These are phyloP conservation scores for Nibea coibor DNA, from an alignment of 2,113 vertebrate genomes.

Conservation along the genomic window DNA sequence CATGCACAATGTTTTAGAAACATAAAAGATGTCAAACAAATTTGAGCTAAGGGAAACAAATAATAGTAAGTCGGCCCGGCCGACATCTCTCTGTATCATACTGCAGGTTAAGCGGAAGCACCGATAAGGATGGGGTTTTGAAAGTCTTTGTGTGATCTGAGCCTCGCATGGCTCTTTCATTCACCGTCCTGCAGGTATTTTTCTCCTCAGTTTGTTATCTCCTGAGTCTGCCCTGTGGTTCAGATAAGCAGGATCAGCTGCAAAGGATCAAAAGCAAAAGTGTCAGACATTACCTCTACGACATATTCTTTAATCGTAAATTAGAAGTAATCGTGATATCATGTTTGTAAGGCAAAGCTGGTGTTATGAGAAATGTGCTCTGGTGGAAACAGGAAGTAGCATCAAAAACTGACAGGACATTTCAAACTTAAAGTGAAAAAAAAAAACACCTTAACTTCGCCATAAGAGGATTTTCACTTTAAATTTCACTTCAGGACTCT, in stretches of 20 bases:
- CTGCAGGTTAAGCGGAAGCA: constrained; percentile 1
- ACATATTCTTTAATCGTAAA: too few relatives aligned
- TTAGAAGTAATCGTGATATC: too few relatives aligned
- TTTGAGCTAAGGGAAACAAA: constrained; percentile 31
- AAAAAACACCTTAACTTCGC: constrained; percentile 4
- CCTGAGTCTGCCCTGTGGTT: constrained; percentile 40
- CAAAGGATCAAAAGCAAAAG: too few relatives aligned
- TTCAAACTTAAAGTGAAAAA: neutral
- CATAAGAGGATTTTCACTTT: neutral
- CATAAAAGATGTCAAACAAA: neutral
- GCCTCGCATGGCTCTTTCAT: constrained; percentile 6
- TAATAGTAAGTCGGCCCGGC: neutral
- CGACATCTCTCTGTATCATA: neutral
- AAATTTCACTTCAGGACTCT: constrained; percentile 9
- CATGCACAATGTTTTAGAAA: neutral
- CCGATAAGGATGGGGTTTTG: constrained; percentile 30
- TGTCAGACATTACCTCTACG: neutral
- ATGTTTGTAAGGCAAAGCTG: neutral
- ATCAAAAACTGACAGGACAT: neutral
- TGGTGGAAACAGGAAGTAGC: neutral
- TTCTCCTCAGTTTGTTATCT: constrained; percentile 51
- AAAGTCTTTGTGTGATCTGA: constrained; percentile 26
- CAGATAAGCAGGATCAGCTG: constrained; percentile 44
- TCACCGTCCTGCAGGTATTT: constrained; percentile 29
- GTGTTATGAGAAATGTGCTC: neutral